phyloP scores from a whole-genome alignment of 2,888 invertebrate genomes.

The Clistopyga incitator region DNA sequence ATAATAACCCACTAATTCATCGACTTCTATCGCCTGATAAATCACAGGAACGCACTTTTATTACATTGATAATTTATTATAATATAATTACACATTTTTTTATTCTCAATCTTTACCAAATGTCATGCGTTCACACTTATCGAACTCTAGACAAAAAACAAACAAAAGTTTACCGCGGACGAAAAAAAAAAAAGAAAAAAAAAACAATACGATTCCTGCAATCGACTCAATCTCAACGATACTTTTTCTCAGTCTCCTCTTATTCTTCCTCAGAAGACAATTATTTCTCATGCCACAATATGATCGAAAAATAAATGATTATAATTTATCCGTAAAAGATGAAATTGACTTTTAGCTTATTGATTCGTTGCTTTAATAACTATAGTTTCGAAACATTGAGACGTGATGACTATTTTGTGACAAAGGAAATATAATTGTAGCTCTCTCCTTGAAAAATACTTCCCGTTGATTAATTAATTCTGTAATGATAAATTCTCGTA shows the following conservation, averaged over 20 bases:
- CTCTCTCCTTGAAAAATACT: conserved; percentile 53
- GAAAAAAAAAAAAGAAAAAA: conserved; percentile 15
- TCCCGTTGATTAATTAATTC: conserved; percentile 27
- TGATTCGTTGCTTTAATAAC: conserved; percentile 33
- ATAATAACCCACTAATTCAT: conserved; percentile 13
- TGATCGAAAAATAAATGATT: conserved; percentile 16
- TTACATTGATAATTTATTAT: conserved; percentile 62
- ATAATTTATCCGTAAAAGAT: conserved; percentile 30
- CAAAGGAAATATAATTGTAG: conserved; percentile 28
- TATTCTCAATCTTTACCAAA: conserved; percentile 16
- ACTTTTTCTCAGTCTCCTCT: conserved; percentile 34
- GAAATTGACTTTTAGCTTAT: conserved; percentile 25
- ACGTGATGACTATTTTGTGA: conserved; percentile 25
- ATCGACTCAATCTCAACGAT: conserved; percentile 46
- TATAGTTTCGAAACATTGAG: conserved; percentile 21
- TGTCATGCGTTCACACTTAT: conserved; percentile 38
- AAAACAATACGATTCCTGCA: conserved; percentile 31
- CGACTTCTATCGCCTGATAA: not conserved
- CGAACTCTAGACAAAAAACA: conserved; percentile 28
- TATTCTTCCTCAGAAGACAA: conserved; percentile 25
- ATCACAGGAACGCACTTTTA: conserved; percentile 29
- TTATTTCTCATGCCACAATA: conserved; percentile 29
- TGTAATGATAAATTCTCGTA: conserved; percentile 6
- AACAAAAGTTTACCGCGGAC: conserved; percentile 23
- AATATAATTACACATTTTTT: conserved; percentile 51